Base-by-base conservation (phyloP, 2,888 invertebrate genomes). In the Cosmopolites sordidus region DNA sequence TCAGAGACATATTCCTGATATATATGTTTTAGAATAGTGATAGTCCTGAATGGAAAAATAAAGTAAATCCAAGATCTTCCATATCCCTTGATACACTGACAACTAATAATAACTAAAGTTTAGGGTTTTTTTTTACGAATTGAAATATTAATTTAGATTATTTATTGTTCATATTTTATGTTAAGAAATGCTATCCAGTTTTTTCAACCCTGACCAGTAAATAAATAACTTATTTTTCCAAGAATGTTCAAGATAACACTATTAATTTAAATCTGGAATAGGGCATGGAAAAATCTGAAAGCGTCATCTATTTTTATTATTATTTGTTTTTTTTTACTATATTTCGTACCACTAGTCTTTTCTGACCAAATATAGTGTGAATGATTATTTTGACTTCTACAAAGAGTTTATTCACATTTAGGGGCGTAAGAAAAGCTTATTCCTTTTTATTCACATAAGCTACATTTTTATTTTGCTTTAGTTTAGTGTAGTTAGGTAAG, bases 341-440 rank as follows among this genome's bases (percentile, higher is more conserved):
- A 15, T 43, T n/a, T 16, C 27, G 30, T 30, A 45, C 29, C 18
- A 18, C 55, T 56, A 56, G 56, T 56, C 56, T 52, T 48, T 38
- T 52, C 39, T 51, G 22, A 52, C 56, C 56, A 56, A 56, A 56
- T 51, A 56, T 45, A 40, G 42, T 37, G 46, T 51, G 51, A 51
- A 56, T 43, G 16, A 30, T 38, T 43, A n/a, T 37, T 48, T 17
- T 41, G 14, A 14, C n/a, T 33, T 12, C 33, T 33, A 33, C 22
- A 22, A 33, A 27, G 5, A 2, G 14, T 14, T 14, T 43, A 37
- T 47, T 55, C 43, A 54, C 43, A 33, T 50, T 37, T 49, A 50
- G 16, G 38, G 47, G 51, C 50, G 15, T 17, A 50, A 41, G 30
- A n/a, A n/a, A n/a, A n/a, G n/a, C n/a, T n/a, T n/a, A n/a, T n/a